Evolutionary conservation across 92 coral and sea anemone species (phyloP), one percentile per base, ranked within the genome.

Genomic region (Epizoanthus illoricatus): DNA sequence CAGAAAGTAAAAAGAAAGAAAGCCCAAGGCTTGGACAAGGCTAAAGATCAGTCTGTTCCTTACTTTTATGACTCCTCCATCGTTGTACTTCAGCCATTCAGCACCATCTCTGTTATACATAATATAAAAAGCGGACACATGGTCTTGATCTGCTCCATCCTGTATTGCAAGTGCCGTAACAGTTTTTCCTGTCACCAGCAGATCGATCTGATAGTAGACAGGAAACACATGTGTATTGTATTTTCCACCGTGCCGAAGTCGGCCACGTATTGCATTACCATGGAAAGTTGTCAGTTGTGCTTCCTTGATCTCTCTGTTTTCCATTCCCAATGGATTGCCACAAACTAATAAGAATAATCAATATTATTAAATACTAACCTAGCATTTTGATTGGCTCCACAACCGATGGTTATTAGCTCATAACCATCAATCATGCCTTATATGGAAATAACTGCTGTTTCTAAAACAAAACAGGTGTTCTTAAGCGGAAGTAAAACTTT

Each of bases 1-100:
- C 49, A 43, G 49, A 43, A 43, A 43, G 5, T 2, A 20, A 63
- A 63, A 63, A 20, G 68, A 21, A 21, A 6, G 12, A 21, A 2
- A 28, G 4, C 24, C n/a, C 36, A 20, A 63, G 11, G 4, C 9
- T 63, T 63, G 5, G 8, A 43, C 5, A 43, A 43, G 8, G 49
- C 49, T 43, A 43, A 43, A 43, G 7, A 43, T 3, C 49, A 45
- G 9, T 10, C 52, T 49, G 33, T 12, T 9, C 18, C 40, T 73
- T 23, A 76, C 81, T 69, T 40, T 76, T 0, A 76, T 40, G 5
- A 76, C 81, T 41, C 81, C 81, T 59, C 49, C 45, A 28, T 76
- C 81, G 10, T 39, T 61, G 70, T 76, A 76, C 18, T 76, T 76
- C 57, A 76, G n/a, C 81, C 81, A 76, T 76, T 76, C 81, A 6